These are phyloP conservation scores for Panthera leo DNA, from an alignment of 2,113 vertebrate species.

Conservation along the genomic window DNA sequence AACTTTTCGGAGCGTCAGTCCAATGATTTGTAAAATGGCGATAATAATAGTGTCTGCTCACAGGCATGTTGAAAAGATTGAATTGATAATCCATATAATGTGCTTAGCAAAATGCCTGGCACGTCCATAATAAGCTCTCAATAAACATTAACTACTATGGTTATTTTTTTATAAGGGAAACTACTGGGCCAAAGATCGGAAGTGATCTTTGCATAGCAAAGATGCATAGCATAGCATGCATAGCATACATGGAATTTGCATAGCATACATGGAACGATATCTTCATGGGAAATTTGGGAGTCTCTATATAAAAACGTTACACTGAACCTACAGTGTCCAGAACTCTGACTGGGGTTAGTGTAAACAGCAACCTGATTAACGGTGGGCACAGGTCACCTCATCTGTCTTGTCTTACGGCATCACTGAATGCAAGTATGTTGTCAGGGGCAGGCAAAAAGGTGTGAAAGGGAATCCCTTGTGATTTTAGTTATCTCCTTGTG, in stretches of 20 bases:
- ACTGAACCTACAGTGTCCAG: background rate
- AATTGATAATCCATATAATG: background rate
- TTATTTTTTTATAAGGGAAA: background rate
- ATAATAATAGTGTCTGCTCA: background rate
- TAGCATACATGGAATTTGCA: background rate
- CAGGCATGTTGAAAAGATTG: background rate
- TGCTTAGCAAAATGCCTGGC: background rate
- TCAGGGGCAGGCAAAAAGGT: background rate
- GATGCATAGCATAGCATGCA: too few species aligned
- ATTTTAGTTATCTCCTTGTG: background rate
- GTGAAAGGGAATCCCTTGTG: background rate
- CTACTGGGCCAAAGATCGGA: background rate
- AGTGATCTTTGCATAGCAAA: background rate
- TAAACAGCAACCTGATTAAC: background rate
- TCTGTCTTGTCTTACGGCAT: background rate
- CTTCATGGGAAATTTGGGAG: background rate
- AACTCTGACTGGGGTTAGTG: background rate
- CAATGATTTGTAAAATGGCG: background rate
- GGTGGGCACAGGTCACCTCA: background rate
- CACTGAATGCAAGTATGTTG: background rate
- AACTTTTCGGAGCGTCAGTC: background rate
- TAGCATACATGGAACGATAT: background rate
- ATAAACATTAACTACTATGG: background rate
- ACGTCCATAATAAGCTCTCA: background rate
- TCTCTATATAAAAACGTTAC: background rate